Percentiles rank a stretch among this genome's conserved stretches.
Evolutionary conservation across 2,797 vertebrate species (phyloP).

Genomic region (Lepidocolaptes lacrymiger): DNA sequence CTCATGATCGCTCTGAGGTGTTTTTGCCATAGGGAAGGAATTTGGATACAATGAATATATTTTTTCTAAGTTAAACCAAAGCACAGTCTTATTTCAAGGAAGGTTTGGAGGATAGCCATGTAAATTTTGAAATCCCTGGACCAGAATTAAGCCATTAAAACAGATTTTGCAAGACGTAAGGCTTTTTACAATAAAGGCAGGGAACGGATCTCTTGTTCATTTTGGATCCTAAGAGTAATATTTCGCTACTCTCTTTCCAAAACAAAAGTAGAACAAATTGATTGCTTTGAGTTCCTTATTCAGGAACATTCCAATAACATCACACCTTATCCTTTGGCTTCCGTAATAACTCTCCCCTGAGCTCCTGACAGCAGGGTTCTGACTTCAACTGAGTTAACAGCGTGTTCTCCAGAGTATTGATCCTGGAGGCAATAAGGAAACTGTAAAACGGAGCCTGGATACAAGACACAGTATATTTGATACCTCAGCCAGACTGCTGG

Average conservation of each 20-base stretch:
- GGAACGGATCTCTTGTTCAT: neutral
- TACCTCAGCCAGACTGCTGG: neutral
- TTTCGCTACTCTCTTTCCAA: neutral
- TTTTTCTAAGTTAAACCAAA: neutral
- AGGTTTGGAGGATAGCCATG: conserved; percentile 21
- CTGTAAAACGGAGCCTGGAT: neutral
- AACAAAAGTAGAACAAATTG: neutral
- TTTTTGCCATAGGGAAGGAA: neutral
- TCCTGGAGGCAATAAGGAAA: neutral
- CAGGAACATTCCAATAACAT: neutral
- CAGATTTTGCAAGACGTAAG: neutral
- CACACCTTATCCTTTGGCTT: neutral
- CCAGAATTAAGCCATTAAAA: neutral
- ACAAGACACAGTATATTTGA: neutral
- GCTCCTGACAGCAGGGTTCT: neutral
- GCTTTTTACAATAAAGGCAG: neutral
- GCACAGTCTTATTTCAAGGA: neutral
- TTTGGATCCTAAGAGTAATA: neutral
- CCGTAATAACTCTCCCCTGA: neutral
- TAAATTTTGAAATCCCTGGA: conserved; percentile 44
- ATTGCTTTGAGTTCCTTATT: neutral
- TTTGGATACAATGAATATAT: neutral
- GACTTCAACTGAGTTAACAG: neutral
- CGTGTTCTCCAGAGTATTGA: neutral
- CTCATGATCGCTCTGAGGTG: neutral